Base-by-base conservation (phyloP, 2,888 invertebrate species). In the Hypomecis atomaria region DNA sequence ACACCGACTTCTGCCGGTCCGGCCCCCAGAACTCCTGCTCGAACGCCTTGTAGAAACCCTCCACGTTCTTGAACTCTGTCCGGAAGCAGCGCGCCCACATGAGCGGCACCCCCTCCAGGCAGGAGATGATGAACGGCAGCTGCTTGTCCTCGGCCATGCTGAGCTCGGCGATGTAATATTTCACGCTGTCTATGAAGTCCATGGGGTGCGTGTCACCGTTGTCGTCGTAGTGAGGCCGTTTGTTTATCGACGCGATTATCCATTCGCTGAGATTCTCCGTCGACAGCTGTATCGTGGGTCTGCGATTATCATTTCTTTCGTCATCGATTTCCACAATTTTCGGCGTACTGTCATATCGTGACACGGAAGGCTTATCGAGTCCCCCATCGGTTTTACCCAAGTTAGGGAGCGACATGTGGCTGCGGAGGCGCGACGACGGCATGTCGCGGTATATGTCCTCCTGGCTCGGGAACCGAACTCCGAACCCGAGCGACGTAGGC, bases 71-170 rank as follows among this genome's bases (percentile, higher is more conserved):
- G 65, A 92, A 91, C 67, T 92, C 92, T 62, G 70, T 84, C 67
- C 83, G 83, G 66, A 92, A 92, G 75, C 92, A 92, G 4, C 92
- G 87, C 33, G 90, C 91, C 92, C 92, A 92, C 88, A 92, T 85
- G 0, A 90, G 81, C 9, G 92, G 92, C 10, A 90, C 81, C 36
- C 92, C 92, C 64, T 90, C 91, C 36, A 92, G 80, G 53, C 92
- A 92, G 0, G 92, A 90, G 76, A 90, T 87, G 66, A 91, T 87
- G 64, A 92, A 92, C 10, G 86, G 78, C 43, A 92, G 77, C 70
- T 88, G 88, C 75, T 92, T 92, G 13, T 90, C 89, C 53, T 78
- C 75, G 2, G 83, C 72, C 79, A 92, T 86, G 67, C 84, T 87
- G 59, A 92, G 74, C 78, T 92, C 92, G 0, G 88, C 83, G 54